These are phyloP conservation scores for Struthidea cinerea DNA, from an alignment of 2,113 vertebrate species.

Conservation along the genomic window DNA sequence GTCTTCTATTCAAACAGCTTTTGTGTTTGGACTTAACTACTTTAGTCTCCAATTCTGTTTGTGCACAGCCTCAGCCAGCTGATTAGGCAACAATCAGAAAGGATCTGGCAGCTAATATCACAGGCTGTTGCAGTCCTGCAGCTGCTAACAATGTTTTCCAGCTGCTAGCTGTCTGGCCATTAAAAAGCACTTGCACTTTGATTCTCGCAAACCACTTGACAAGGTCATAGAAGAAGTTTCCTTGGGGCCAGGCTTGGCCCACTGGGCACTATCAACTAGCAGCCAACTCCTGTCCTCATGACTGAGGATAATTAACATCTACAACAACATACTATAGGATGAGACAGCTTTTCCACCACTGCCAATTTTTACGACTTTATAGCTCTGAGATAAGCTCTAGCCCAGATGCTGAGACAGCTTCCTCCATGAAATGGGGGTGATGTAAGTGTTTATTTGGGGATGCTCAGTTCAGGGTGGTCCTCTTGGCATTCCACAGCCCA, in stretches of 20 bases:
- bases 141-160: slow-evolving; percentile 36
- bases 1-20: not conserved
- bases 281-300: not conserved
- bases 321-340: not conserved
- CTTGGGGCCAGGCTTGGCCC: not conserved
- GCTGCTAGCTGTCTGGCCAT: slow-evolving; percentile 19
- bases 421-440: not conserved
- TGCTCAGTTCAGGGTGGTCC: not conserved
- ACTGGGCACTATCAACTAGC: not conserved
- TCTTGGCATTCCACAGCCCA: not conserved
- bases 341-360: not conserved
- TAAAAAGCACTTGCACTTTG: not conserved
- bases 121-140: not conserved
- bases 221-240: not conserved
- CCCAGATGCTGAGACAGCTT: not conserved
- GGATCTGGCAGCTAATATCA: slow-evolving; percentile 24
- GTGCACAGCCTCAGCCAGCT: not conserved
- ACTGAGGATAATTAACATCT: not conserved
- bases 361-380: not conserved
- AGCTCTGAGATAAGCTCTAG: not conserved
- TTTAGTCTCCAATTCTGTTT: not conserved
- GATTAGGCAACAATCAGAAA: slow-evolving; percentile 29
- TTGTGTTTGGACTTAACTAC: not conserved
- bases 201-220: not conserved
- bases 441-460: not conserved